A percentile compares a stretch with the other conserved stretches of the same genome.
phyloP scores from a whole-genome alignment of 1,140 invertebrate species.

The Latrodectus geometricus region DNA sequence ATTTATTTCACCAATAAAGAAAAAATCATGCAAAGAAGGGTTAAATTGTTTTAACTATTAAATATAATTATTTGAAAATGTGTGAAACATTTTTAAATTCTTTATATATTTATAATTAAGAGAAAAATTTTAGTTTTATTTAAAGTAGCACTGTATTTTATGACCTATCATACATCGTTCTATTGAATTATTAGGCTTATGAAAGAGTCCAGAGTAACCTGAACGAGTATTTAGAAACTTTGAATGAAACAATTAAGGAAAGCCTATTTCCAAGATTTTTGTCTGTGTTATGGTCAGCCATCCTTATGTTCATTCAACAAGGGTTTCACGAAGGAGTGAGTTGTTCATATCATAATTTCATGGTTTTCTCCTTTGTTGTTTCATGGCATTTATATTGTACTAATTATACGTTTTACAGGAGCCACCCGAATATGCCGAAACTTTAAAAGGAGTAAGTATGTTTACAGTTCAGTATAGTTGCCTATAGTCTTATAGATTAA shows the following conservation, averaged over 20 bases:
- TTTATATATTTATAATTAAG: no score
- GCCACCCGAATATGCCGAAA: slow-evolving; percentile 35
- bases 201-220: slow-evolving; percentile 17
- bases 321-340: slow-evolving; percentile 48
- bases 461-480: no score
- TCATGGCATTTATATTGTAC: background rate
- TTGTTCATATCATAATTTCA: background rate
- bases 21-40: no score
- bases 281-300: slow-evolving; percentile 10
- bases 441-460: slow-evolving; percentile 37
- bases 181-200: slow-evolving; percentile 18
- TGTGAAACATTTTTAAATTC: no score
- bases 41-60: no score
- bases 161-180: no score
- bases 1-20: no score
- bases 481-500: no score
- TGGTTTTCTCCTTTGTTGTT: background rate
- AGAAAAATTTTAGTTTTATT: no score
- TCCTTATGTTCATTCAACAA: slow-evolving; percentile 22
- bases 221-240: slow-evolving; percentile 28
- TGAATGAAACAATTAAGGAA: slow-evolving; percentile 8
- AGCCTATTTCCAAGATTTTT: slow-evolving; percentile 24
- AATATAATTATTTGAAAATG: no score
- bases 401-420: slow-evolving; percentile 29
- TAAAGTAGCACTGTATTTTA: no score